Conservation (phyloP, 2,888 invertebrate species). For the Acanthococcus lagerstroemiae region DNA sequence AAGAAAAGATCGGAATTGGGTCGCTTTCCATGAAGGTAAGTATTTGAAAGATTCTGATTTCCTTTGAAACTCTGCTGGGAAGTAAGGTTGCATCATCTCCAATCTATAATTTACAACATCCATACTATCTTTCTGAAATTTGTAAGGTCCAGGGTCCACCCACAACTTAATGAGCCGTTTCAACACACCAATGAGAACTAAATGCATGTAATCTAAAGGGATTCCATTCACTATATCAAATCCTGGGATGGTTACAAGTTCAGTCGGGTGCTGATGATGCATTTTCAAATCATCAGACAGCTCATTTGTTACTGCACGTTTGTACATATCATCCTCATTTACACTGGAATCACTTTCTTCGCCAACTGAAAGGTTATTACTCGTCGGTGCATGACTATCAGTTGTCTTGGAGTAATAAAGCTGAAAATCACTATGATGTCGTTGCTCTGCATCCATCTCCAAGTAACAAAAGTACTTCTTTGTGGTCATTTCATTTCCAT, state of each 20-base stretch:
- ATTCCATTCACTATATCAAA: conserved; percentile 11
- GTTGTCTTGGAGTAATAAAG: too few relatives aligned
- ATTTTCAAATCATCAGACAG: too few relatives aligned
- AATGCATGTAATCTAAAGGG: conserved; percentile 13
- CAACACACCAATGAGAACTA: conserved; percentile 1
- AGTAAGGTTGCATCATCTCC: background rate
- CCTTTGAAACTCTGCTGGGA: background rate
- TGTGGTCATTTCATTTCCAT: too few relatives aligned
- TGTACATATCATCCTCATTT: background rate
- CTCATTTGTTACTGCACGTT: too few relatives aligned
- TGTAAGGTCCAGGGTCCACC: background rate
- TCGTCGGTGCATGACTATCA: too few relatives aligned
- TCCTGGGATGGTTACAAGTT: background rate
- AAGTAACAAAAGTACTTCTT: too few relatives aligned
- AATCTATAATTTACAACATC: conserved; percentile 1
- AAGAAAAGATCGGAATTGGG: conserved; percentile 1
- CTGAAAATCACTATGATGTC: background rate
- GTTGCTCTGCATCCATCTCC: too few relatives aligned
- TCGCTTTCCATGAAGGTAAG: conserved; percentile 8
- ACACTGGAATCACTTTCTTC: too few relatives aligned
- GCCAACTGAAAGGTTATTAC: too few relatives aligned
- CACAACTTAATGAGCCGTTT: conserved; percentile 1
- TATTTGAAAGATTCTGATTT: background rate
- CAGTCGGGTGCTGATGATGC: background rate
- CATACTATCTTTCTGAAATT: background rate